Conservation (phyloP, 2,888 invertebrate genomes). For the Escarpia spicata region DNA sequence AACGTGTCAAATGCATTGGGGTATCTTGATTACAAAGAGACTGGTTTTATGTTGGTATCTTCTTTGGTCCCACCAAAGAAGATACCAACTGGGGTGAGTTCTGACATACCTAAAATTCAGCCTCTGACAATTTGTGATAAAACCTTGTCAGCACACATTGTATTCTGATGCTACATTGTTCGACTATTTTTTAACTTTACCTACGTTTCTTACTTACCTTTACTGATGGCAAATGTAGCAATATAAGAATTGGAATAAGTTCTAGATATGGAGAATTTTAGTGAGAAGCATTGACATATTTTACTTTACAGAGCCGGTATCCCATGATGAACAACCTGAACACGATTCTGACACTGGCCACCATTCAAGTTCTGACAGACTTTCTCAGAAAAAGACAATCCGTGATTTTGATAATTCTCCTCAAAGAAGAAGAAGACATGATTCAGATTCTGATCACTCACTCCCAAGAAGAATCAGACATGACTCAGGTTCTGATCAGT, state of each 20-base stretch:
- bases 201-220: no score
- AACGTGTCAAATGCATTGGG: not conserved
- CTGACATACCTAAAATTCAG: not conserved
- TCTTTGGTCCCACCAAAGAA: no score
- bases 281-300: not conserved
- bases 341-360: not conserved
- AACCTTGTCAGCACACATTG: not conserved
- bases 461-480: constrained; percentile 53
- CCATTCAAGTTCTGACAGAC: constrained; percentile 38
- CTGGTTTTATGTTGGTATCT: not conserved
- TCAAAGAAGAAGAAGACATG: constrained; percentile 52
- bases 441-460: constrained; percentile 61
- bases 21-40: not conserved
- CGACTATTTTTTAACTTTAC: not conserved
- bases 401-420: constrained; percentile 45
- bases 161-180: not conserved
- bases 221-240: not conserved
- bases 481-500: constrained; percentile 51
- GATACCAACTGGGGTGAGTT: not conserved
- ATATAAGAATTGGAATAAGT: not conserved
- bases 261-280: not conserved
- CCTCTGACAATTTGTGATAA: not conserved
- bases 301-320: not conserved
- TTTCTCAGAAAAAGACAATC: constrained; percentile 35
- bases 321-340: not conserved